phyloP scores from a whole-genome alignment of 1,140 invertebrate genomes.

The Uloborus diversus region DNA sequence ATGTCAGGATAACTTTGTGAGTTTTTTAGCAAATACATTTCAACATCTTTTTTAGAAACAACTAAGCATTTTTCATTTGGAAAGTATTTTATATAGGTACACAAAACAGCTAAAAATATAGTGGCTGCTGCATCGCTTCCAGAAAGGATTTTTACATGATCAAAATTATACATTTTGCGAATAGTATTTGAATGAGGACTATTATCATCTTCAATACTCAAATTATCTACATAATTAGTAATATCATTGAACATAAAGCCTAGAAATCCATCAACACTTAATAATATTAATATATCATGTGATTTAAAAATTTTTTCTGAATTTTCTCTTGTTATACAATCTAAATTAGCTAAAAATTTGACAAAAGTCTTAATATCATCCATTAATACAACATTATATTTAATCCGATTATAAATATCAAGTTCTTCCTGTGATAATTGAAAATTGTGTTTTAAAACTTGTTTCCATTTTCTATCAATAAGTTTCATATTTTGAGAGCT shows the following conservation, averaged over 20 bases:
- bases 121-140: conserved; percentile 7
- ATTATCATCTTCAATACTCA: background rate
- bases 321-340: background rate
- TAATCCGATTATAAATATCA: conserved; percentile 11
- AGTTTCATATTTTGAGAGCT: background rate
- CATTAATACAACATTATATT: background rate
- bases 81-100: background rate
- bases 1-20: conserved; percentile 10
- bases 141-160: background rate
- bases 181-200: background rate
- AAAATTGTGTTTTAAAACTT: background rate
- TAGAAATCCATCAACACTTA: conserved; percentile 10
- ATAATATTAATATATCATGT: background rate
- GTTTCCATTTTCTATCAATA: conserved; percentile 12
- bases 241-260: conserved; percentile 3
- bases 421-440: conserved; percentile 14
- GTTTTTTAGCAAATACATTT: conserved; percentile 16
- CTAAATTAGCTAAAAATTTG: background rate
- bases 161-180: conserved; percentile 1
- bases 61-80: background rate
- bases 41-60: background rate
- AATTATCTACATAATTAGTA: conserved; percentile 26
- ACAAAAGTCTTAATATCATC: background rate
- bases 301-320: conserved; percentile 24
- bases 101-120: background rate